Base-by-base conservation (phyloP, 2,113 vertebrate species). In the Phalacrocorax pelagicus region DNA sequence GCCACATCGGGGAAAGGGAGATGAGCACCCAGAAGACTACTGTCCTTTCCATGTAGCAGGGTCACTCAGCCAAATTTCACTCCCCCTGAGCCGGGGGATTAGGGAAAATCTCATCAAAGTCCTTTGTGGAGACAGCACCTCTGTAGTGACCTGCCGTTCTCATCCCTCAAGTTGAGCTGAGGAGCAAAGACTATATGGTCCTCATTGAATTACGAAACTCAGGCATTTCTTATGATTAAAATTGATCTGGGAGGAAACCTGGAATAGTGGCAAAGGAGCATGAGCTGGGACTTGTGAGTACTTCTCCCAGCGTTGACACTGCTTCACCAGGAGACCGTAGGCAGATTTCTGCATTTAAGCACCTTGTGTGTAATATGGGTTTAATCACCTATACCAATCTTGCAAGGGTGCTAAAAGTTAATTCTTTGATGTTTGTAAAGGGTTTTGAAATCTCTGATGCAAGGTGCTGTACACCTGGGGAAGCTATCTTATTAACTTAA, bases 51-150 rank as follows among this genome's bases (percentile, higher is more conserved):
- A 42, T 0, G 0, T 8, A 69, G 54, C 62, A 52, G 59, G 51
- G 47, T 49, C 19, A 1, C n/a, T 78, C 15, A 73, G 52, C 32
- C 61, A 38, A 84, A 86, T 38, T 42, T 34, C 23, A 47, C 32
- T 36, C 5, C 62, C 52, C 69, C 70, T 44, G 89, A 92, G 88
- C 79, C 89, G 21, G 4, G 73, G 80, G 55, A 82, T 52, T 52
- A 52, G 22, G 54, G 96, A 86, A 77, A 96, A 97, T 47, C 88
- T 94, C 72, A 44, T 91, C 72, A 67, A 67, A 94, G 77, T 58
- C 86, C 82, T 55, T 67, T 44, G 46, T 61, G 59, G 34, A 78
- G 49, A 46, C 52, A 72, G 61, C 67, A 52, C 47, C 63, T 78
- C 82, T 24, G 46, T 36, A 46, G 59, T 44, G 65, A 86, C 51